phyloP scores from a whole-genome alignment of 2,797 vertebrate genomes.

The Paramormyrops hopkinsi region DNA sequence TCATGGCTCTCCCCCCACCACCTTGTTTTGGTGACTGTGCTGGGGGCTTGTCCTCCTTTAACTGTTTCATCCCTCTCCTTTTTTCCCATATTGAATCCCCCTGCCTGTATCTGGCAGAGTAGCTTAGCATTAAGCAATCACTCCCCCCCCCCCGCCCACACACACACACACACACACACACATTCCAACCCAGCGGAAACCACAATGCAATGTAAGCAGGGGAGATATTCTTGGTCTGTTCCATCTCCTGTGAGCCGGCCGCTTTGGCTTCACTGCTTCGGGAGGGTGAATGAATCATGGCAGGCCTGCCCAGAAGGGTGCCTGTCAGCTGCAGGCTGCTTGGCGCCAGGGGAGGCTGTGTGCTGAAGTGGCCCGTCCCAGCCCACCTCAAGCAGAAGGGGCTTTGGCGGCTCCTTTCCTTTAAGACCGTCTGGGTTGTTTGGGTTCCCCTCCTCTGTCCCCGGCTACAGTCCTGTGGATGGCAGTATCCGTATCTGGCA shows the following conservation, averaged over 20 bases:
- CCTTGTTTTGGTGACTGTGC: neutral
- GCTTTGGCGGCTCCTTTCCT: neutral
- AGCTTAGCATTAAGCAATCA: neutral
- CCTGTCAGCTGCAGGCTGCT: neutral
- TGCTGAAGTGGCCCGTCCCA: neutral
- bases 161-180: neutral
- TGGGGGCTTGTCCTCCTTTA: neutral
- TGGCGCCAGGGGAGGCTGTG: neutral
- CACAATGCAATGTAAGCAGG: neutral
- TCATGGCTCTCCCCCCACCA: neutral
- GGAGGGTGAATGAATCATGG: neutral
- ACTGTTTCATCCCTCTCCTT: neutral
- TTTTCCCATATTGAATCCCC: neutral
- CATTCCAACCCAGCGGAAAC: neutral
- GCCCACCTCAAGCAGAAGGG: neutral
- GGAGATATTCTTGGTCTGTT: neutral
- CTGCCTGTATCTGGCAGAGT: neutral
- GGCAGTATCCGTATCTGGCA: neutral
- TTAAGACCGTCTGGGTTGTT: neutral
- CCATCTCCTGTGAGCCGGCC: neutral
- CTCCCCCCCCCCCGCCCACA: neutral
- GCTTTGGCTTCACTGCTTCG: neutral
- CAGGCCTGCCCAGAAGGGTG: neutral
- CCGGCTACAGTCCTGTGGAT: neutral
- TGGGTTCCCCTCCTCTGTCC: neutral